These are phyloP conservation scores for Eustalomyia histrio DNA, from an alignment of 2,888 invertebrate species.

Conservation along the genomic window DNA sequence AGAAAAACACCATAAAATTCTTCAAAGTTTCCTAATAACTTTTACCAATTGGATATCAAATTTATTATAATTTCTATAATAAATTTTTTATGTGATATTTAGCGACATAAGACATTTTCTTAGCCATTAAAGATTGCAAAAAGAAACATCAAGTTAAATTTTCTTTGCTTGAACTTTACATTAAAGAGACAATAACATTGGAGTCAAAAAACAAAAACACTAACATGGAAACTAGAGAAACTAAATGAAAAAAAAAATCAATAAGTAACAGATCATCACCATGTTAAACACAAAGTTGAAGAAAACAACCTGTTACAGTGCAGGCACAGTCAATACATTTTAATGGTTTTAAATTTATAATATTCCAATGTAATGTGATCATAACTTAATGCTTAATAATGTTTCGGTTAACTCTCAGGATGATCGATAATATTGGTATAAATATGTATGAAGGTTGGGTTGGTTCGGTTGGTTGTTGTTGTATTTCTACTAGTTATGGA, in stretches of 20 bases:
- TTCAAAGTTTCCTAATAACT: background rate
- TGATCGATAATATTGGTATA: slow-evolving; percentile 47
- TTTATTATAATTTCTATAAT: slow-evolving; percentile 37
- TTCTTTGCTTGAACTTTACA: slow-evolving; percentile 61
- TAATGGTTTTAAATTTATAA: slow-evolving; percentile 56
- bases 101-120: slow-evolving; percentile 60
- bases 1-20: background rate
- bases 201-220: background rate
- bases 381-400: slow-evolving; percentile 43
- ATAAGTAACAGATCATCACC: slow-evolving; percentile 66
- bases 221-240: slow-evolving; percentile 14
- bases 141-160: slow-evolving; percentile 46
- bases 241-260: slow-evolving; percentile 55
- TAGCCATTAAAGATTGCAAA: slow-evolving; percentile 40
- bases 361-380: slow-evolving; percentile 58
- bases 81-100: slow-evolving; percentile 56
- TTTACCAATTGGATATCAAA: slow-evolving; percentile 40
- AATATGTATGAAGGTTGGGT: background rate
- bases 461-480: no score
- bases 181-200: slow-evolving; percentile 43
- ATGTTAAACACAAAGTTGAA: slow-evolving; percentile 53
- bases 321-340: slow-evolving; percentile 24
- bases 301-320: slow-evolving; percentile 56
- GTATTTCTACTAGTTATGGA: slow-evolving; percentile 37
- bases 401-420: slow-evolving; percentile 23